Evolutionary conservation across 2,888 invertebrate genomes (phyloP), one percentile per base, ranked within the genome.

Genomic region (Falcaria lacertinaria): DNA sequence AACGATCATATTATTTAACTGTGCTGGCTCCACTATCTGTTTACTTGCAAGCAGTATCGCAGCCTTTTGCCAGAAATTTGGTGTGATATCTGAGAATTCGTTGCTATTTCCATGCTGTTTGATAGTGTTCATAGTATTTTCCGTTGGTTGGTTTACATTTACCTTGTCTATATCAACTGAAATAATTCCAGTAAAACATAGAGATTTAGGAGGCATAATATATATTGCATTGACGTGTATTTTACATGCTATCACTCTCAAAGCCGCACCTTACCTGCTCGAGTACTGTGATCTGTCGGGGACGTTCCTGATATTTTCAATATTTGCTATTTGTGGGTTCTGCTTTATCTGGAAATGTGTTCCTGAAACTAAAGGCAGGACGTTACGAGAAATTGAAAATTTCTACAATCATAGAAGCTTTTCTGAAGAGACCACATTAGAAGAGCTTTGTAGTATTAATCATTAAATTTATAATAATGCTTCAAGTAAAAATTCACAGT

Each of bases 341-440:
- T 2, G 40, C 6, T 37, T 49, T 14, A 44, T 57, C 39, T 54
- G 51, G 54, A 50, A 25, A 17, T 57, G 5, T 41, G 34, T 57
- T 4, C 54, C 57, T 6, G 57, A 57, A 38, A 54, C 54, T 4
- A 54, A 52, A 37, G 44, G 45, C 0, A 51, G 37, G 15, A 52
- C 57, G 2, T 39, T 54, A 17, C 51, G 48, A 11, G 52, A 57
- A 35, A 48, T 57, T 5, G 52, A 57, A 42, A 33, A 57, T 39
- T 51, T 33, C 37, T 57, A 50, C 43, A 45, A 43, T 28, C 22
- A 28, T 15, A 14, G 25, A 3, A 4, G 6, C 38, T 39, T 25
- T 34, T 15, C 15, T 33, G 42, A 32, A 15, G 25, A 25, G 11
- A 7, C 25, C 7, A n/a, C n/a, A n/a, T n/a, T n/a, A n/a, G n/a